phyloP scores from a whole-genome alignment of 2,888 invertebrate genomes.

The Parascotia fuliginaria region DNA sequence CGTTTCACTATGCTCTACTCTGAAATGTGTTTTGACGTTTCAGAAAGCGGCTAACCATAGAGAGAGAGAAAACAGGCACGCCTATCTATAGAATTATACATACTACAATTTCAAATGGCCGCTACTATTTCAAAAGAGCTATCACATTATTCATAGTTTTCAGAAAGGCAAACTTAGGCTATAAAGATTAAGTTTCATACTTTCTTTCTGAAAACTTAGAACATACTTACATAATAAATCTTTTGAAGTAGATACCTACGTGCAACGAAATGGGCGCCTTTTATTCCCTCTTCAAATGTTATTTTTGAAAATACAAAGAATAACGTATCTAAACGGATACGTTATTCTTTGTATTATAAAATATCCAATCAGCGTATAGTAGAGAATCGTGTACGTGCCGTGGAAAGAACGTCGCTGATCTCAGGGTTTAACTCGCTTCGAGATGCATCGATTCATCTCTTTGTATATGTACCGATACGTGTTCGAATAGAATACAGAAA shows the following conservation, averaged over 20 bases:
- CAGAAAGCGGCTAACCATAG: too few species aligned
- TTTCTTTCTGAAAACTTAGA: neutral
- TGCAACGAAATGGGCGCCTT: neutral
- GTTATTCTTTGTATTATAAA: too few species aligned
- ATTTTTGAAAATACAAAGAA: slow-evolving; percentile 21
- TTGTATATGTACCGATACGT: slow-evolving; percentile 33
- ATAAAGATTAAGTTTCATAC: neutral
- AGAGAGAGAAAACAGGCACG: too few species aligned
- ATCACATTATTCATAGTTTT: slow-evolving; percentile 2
- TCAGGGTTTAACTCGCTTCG: slow-evolving; percentile 42
- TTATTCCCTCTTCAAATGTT: neutral
- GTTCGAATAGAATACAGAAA: slow-evolving; percentile 21
- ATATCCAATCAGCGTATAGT: slow-evolving; percentile 52
- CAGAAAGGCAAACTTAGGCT: neutral
- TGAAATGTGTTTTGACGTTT: too few species aligned
- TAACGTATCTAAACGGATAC: slow-evolving; percentile 16
- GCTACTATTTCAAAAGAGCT: neutral
- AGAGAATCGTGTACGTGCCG: slow-evolving; percentile 45
- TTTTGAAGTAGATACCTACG: slow-evolving; percentile 1
- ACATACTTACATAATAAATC: neutral
- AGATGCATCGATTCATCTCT: slow-evolving; percentile 47
- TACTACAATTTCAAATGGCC: too few species aligned
- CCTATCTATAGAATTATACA: too few species aligned
- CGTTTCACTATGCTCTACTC: too few species aligned
- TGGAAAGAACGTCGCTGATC: slow-evolving; percentile 42